Base-by-base conservation (phyloP, 2,113 vertebrate species). In the Calidris pugnax region DNA sequence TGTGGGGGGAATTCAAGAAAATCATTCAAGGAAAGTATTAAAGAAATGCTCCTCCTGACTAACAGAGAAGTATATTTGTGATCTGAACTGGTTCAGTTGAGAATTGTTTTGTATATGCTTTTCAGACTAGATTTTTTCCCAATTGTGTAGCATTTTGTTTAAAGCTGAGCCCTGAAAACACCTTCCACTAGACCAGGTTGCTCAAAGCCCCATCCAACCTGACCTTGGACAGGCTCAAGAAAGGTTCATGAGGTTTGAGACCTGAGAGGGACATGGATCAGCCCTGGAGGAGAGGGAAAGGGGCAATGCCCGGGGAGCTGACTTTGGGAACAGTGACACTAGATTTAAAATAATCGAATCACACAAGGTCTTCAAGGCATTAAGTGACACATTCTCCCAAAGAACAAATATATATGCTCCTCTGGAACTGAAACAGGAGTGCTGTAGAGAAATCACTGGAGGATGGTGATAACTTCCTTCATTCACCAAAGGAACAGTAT, bases 11-110 rank as follows among this genome's bases (percentile, higher is more conserved):
- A 85, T 75, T 85, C 23, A 82, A 78, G 43, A 55, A 85, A 89
- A 57, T 79, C 15, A 91, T 93, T 91, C 74, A 94, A 60, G 33
- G 30, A 82, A 82, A 94, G 30, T 27, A 82, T 75, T 32, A 51
- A 82, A 35, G 35, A 89, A 75, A 64, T 45, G 35, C 20, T 93
- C 13, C 53, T 90, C 43, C 67, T 76, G 43, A 23, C 21, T 82
- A 53, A 69, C 15, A 30, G 53, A 64, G 37, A 85, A 87, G n/a
- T 15, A 12, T 47, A 27, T 0, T 1, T 85, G 12, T 0, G 0
- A 85, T 45, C 16, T 53, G 33, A 74, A 72, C 20, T 16, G 10
- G 17, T 35, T 81, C 21, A 41, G 10, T 4, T 26, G 50, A 82
- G 43, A 48, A 14, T 3, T 14, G 30, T 62, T 47, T 1, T 1